phyloP scores from a whole-genome alignment of 2,797 vertebrate genomes.

The Ceryle rudis region DNA sequence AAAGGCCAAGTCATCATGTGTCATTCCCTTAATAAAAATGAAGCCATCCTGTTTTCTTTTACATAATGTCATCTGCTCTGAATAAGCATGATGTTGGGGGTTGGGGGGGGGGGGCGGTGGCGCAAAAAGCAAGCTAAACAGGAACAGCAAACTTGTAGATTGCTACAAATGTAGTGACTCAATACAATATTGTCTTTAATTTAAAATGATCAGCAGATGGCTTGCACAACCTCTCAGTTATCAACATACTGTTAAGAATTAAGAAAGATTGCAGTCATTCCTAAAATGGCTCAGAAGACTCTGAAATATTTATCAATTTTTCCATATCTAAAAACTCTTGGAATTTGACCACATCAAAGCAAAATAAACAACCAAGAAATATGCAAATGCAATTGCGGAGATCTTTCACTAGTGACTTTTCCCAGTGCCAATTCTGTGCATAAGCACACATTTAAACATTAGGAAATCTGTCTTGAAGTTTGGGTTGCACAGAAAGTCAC shows the following conservation, averaged over 20 bases:
- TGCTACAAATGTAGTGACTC: background rate
- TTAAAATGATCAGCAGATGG: background rate
- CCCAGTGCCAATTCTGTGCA: background rate
- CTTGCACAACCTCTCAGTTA: background rate
- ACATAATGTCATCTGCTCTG: background rate
- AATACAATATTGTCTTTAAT: background rate
- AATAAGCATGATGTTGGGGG: background rate
- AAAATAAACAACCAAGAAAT: background rate
- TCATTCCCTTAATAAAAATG: background rate
- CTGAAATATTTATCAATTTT: slow-evolving; percentile 18
- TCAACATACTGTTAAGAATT: background rate
- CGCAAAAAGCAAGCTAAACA: background rate
- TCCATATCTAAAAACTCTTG: background rate
- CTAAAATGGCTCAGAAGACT: background rate
- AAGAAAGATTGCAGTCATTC: background rate
- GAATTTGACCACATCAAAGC: background rate
- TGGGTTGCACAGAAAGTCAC: background rate
- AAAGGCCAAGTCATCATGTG: background rate
- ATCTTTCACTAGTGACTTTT: background rate
- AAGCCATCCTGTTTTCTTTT: background rate
- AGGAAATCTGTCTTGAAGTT: background rate
- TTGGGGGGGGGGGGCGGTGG: no score
- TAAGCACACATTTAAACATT: background rate
- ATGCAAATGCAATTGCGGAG: background rate
- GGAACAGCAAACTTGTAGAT: background rate